Evolutionary conservation across 2,113 vertebrate species (phyloP).

Genomic region (Lethenteron camtschaticum): DNA sequence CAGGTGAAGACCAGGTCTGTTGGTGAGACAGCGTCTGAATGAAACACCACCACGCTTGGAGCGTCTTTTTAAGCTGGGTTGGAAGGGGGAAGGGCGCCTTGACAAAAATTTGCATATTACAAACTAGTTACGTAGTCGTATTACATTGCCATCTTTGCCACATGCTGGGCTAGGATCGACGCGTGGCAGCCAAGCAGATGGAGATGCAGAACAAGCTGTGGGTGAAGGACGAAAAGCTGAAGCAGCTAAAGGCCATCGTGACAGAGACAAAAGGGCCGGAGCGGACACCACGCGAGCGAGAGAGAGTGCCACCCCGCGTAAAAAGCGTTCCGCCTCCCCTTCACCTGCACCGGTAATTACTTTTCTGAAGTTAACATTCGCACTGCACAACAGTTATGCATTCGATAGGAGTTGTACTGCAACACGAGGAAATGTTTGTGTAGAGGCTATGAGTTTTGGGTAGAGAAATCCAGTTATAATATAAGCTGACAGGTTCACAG

Average conservation of each 20-base stretch:
- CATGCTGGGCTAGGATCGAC: conserved; percentile 32
- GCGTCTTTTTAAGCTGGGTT: no score
- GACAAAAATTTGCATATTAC: no score
- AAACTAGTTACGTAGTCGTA: no score
- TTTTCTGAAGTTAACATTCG: neutral
- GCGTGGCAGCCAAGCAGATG: conserved; percentile 71
- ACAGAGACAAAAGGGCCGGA: conserved; percentile 36
- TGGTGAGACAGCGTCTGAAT: no score
- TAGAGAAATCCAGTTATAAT: neutral
- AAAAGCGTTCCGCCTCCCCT: conserved; percentile 45
- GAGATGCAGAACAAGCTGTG: conserved; percentile 98
- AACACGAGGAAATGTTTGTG: neutral
- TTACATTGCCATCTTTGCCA: no score
- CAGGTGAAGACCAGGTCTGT: no score
- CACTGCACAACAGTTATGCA: neutral
- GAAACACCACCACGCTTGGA: no score
- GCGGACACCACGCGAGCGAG: conserved; percentile 40
- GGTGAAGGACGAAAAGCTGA: conserved; percentile 95
- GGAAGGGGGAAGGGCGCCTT: no score
- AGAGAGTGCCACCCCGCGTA: conserved; percentile 21
- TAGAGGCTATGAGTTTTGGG: neutral
- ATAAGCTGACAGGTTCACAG: neutral
- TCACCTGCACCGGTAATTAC: conserved; percentile 33
- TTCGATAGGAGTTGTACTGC: neutral
- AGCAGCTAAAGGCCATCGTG: conserved; percentile 90